These are phyloP conservation scores for Mastomys coucha DNA, from an alignment of 2,113 vertebrate genomes.

Conservation along the genomic window DNA sequence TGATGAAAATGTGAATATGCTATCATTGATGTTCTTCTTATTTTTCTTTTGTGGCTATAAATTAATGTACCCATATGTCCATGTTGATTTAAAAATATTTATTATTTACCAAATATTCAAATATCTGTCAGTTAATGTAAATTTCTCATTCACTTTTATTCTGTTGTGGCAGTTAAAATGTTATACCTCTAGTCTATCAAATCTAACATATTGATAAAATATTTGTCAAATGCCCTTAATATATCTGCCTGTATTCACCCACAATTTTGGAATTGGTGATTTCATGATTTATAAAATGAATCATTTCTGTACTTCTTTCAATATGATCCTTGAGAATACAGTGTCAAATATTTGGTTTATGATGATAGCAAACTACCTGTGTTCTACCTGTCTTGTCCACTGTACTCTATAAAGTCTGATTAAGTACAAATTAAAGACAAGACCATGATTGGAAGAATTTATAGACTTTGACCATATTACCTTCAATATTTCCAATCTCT, in stretches of 20 bases:
- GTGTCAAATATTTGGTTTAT: background rate
- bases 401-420: background rate
- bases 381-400: background rate
- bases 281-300: background rate
- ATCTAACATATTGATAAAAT: conserved; percentile 23
- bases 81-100: background rate
- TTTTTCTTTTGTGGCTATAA: background rate
- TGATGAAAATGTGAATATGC: background rate
- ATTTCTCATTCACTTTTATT: background rate
- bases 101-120: background rate
- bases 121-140: background rate
- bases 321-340: background rate
- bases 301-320: background rate
- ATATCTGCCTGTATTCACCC: background rate
- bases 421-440: background rate
- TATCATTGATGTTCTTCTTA: background rate
- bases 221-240: background rate
- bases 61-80: background rate
- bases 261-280: background rate
- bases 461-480: background rate
- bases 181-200: background rate
- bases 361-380: background rate
- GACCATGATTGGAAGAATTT: background rate
- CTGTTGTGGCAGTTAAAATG: background rate
- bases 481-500: background rate